Conservation (phyloP, 2,888 invertebrate species). For the Apodemia zela region DNA sequence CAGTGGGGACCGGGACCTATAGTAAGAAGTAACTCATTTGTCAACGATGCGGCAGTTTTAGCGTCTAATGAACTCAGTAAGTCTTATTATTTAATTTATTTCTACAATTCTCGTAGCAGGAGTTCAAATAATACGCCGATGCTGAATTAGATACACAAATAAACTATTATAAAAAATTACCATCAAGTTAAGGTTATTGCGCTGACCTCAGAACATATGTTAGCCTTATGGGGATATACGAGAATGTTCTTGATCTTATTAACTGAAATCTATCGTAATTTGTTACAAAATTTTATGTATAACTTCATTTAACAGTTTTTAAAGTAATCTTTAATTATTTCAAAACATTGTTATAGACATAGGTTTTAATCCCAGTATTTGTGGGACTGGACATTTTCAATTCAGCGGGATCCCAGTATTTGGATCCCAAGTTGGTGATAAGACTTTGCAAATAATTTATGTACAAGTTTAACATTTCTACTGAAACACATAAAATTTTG, state of each 20-base stretch:
- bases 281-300: no score
- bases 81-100: constrained; percentile 45
- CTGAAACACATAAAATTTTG: no score
- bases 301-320: no score
- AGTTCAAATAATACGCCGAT: background rate
- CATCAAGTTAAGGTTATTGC: background rate
- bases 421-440: no score
- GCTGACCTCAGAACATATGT: constrained; percentile 12
- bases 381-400: no score
- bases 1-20: constrained; percentile 72
- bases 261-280: no score
- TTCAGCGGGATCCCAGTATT: no score
- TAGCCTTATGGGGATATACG: background rate
- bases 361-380: no score
- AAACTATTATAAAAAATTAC: background rate
- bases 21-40: constrained; percentile 58
- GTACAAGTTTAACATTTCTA: no score
- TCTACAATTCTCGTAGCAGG: background rate
- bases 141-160: background rate
- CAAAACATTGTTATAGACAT: no score
- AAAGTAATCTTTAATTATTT: no score
- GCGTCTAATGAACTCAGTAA: constrained; percentile 72
- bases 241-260: constrained; percentile 9
- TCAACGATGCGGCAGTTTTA: constrained; percentile 52
- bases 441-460: no score